A percentile compares a stretch with the other conserved stretches of the same genome.
These are phyloP conservation scores for Trichogramma dendrolimi DNA, from an alignment of 2,888 invertebrate genomes.

Conservation along the genomic window DNA sequence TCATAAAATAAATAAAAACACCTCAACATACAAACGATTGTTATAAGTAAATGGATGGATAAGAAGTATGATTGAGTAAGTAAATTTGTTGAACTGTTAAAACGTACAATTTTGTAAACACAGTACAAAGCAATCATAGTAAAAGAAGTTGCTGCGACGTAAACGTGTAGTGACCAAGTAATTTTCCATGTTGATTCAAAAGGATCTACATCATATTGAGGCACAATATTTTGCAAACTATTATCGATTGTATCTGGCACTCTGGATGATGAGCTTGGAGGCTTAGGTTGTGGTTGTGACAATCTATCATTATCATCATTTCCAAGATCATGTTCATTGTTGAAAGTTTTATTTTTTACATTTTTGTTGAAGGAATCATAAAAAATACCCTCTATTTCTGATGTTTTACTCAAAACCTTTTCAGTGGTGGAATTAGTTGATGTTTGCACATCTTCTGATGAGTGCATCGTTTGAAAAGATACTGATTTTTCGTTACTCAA, in stretches of 20 bases:
- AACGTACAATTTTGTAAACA: constrained; percentile 79
- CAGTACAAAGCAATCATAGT: constrained; percentile 79
- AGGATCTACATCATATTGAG: constrained; percentile 52
- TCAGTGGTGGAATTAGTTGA: constrained; percentile 47
- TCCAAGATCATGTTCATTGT: constrained; percentile 1
- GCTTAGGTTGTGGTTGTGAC: constrained; percentile 47
- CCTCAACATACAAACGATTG: constrained; percentile 75
- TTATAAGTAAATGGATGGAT: constrained; percentile 76
- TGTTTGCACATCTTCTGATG: constrained; percentile 5
- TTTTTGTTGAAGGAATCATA: constrained; percentile 40
- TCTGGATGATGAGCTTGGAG: constrained; percentile 44
- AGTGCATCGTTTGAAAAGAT: constrained; percentile 33
- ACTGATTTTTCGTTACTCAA: constrained; percentile 42
- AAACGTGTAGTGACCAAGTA: constrained; percentile 89
- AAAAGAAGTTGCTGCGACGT: constrained; percentile 80
- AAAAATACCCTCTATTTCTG: constrained; percentile 37
- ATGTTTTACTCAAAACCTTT: constrained; percentile 38
- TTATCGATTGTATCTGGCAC: constrained; percentile 34
- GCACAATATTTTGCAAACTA: constrained; percentile 34
- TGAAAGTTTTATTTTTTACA: background rate
- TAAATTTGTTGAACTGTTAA: constrained; percentile 81
- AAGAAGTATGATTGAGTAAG: constrained; percentile 85
- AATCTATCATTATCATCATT: constrained; percentile 40
- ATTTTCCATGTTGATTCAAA: constrained; percentile 69
- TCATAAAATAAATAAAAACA: constrained; percentile 88